Conservation (phyloP, 2,113 vertebrate genomes). For the Crotalus horridus region DNA sequence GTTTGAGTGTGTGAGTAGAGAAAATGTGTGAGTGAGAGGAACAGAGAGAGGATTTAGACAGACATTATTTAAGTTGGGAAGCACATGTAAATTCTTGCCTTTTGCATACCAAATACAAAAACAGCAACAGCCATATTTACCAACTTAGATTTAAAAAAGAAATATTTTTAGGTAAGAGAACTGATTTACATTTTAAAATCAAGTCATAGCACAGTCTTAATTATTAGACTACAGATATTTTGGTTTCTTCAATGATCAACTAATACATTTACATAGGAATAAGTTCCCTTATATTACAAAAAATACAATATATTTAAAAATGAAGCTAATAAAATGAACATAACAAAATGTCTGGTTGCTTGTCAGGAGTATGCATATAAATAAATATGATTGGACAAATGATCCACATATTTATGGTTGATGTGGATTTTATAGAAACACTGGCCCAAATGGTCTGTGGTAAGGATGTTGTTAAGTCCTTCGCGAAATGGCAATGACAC, state of each 20-base stretch:
- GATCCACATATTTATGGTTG: neutral
- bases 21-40: neutral
- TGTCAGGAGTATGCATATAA: neutral
- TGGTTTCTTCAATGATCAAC: neutral
- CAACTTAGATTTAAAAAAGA: neutral
- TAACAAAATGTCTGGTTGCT: neutral
- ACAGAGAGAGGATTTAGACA: neutral
- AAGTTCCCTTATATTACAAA: neutral
- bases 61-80: neutral
- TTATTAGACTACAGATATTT: neutral
- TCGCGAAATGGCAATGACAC: too few species aligned
- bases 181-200: neutral
- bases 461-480: too few species aligned
- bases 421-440: neutral
- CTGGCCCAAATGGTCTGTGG: neutral
- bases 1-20: neutral
- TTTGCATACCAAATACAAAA: neutral
- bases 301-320: neutral
- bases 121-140: neutral
- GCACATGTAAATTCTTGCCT: neutral
- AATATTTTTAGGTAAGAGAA: neutral
- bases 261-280: neutral
- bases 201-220: neutral
- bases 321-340: neutral
- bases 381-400: neutral